Evolutionary conservation across 2,113 vertebrate genomes (phyloP).

Genomic region (Labrus mixtus): DNA sequence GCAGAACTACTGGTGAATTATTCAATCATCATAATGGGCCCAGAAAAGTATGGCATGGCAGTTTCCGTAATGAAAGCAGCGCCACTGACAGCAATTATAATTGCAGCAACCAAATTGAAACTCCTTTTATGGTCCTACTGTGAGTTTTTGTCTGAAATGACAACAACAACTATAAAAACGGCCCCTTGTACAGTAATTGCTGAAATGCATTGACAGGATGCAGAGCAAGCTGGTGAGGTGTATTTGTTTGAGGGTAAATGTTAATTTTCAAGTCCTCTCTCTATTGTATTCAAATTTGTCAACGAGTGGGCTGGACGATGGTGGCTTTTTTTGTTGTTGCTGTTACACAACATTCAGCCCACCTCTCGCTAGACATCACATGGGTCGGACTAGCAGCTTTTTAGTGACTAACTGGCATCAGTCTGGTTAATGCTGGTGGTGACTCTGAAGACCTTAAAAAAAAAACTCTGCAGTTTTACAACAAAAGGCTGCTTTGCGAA

Average conservation of each 20-base stretch:
- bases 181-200: constrained; percentile 41
- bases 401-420: constrained; percentile 42
- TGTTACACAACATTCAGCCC: constrained; percentile 32
- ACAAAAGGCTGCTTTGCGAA: constrained; percentile 22
- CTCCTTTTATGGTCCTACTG: constrained; percentile 36
- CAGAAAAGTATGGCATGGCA: constrained; percentile 47
- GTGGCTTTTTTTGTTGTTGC: background rate
- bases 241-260: constrained; percentile 20
- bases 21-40: constrained; percentile 39
- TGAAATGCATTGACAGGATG: constrained; percentile 2
- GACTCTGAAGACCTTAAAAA: constrained; percentile 27
- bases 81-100: constrained; percentile 27
- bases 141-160: constrained; percentile 28
- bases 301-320: background rate
- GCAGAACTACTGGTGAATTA: constrained; percentile 44
- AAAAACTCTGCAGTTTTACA: constrained; percentile 41
- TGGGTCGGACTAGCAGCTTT: constrained; percentile 27
- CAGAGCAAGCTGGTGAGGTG: constrained; percentile 11
- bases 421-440: constrained; percentile 37
- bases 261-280: background rate
- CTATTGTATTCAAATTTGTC: constrained; percentile 4
- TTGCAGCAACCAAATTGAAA: constrained; percentile 38
- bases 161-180: constrained; percentile 23
- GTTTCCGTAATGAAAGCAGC: constrained; percentile 49
- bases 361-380: constrained; percentile 31